phyloP scores from a whole-genome alignment of 2,888 invertebrate species.

The Campoletis raptor region DNA sequence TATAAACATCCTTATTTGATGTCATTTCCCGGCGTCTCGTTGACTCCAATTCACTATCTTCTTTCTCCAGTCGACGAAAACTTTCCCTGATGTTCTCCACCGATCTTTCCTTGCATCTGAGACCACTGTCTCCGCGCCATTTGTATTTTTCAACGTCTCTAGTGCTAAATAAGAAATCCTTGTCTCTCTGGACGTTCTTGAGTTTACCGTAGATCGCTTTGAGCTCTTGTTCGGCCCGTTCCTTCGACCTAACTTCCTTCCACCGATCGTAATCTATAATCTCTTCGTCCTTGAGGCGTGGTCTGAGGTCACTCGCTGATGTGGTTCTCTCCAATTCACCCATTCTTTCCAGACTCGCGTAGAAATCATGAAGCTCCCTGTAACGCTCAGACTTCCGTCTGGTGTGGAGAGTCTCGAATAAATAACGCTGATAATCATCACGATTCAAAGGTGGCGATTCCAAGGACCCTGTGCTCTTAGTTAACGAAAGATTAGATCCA shows the following conservation, averaged over 20 bases:
- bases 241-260: constrained; percentile 92
- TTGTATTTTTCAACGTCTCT: constrained; percentile 90
- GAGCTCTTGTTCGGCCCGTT: constrained; percentile 93
- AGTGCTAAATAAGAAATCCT: constrained; percentile 93
- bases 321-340: constrained; percentile 93
- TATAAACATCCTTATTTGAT: constrained; percentile 89
- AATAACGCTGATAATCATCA: constrained; percentile 89
- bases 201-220: constrained; percentile 91
- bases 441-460: constrained; percentile 85
- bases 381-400: constrained; percentile 92
- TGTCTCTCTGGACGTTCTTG: constrained; percentile 92
- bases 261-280: constrained; percentile 95
- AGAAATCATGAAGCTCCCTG: constrained; percentile 94
- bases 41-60: constrained; percentile 85
- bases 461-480: constrained; percentile 85
- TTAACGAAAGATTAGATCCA: constrained; percentile 79
- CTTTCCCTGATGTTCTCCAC: constrained; percentile 94
- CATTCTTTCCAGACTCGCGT: constrained; percentile 93
- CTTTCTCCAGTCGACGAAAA: constrained; percentile 88
- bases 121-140: constrained; percentile 91
- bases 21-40: constrained; percentile 84
- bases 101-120: constrained; percentile 94
- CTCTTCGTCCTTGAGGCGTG: constrained; percentile 91
- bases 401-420: constrained; percentile 88
- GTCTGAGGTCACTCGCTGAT: constrained; percentile 89